Percentiles rank a stretch among this genome's conserved stretches.
Evolutionary conservation across 2,888 invertebrate species (phyloP).

Genomic region (Morinoia aosen): DNA sequence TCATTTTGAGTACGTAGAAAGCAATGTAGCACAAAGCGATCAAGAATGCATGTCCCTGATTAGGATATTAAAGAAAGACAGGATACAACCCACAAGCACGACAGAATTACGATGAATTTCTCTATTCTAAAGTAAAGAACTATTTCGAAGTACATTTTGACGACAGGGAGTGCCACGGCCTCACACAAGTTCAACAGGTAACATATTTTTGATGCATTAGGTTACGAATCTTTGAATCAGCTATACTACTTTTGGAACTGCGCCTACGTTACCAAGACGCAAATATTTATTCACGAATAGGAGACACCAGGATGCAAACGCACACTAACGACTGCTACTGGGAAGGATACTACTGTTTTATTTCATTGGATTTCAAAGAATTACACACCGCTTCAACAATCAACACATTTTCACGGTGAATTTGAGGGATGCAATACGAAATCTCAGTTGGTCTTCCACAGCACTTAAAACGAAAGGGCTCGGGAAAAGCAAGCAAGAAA

Average conservation of each 20-base stretch:
- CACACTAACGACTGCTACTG: not conserved
- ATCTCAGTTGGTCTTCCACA: not conserved
- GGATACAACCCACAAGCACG: not conserved
- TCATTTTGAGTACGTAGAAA: not conserved
- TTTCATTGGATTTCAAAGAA: not conserved
- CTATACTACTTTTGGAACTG: not conserved
- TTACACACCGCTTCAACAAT: not conserved
- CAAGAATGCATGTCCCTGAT: not conserved
- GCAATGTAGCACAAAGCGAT: not conserved
- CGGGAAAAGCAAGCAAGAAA: not conserved
- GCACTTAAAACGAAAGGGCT: not conserved
- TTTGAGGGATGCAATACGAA: not conserved
- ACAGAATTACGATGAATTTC: not conserved
- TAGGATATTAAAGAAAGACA: not conserved
- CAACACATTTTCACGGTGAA: not conserved
- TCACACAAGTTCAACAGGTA: not conserved
- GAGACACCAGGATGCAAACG: not conserved
- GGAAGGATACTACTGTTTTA: not conserved
- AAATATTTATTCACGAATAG: not conserved
- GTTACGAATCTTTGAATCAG: not conserved
- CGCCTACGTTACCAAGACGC: not conserved
- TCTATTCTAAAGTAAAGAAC: slow-evolving; percentile 5
- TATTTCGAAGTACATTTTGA: not conserved
- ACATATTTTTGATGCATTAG: not conserved
- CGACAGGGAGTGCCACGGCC: not conserved